Evolutionary conservation across 2,797 vertebrate genomes (phyloP), one percentile per base, ranked within the genome.

Genomic region (Manis pentadactyla): DNA sequence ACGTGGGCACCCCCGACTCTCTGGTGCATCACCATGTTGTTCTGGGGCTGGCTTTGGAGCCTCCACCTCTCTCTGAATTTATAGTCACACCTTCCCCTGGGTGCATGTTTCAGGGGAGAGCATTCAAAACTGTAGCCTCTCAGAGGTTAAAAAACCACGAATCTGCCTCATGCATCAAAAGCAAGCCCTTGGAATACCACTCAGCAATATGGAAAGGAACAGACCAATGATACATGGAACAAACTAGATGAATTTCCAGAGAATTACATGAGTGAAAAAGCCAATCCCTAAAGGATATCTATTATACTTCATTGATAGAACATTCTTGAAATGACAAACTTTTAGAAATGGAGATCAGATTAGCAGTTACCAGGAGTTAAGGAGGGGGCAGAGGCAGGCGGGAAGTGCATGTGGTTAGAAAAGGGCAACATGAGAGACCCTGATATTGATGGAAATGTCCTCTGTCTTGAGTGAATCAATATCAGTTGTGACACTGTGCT

Each of bases 21-120:
- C 29, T 23, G 13, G 0, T 5, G 5, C 19, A 27, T 55, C 51
- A 14, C 34, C 2, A 1, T 3, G 31, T 2, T 18, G 19, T 27
- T 23, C 77, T 13, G 34, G 27, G 15, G 57, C 78, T 39, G 14
- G 59, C 61, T 75, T 63, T 0, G 4, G 34, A 34, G 27, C 21
- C 37, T 69, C 53, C 14, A 5, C 3, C 25, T 73, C 81, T 51
- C 39, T 21, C 71, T 68, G 63, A 78, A 92, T 63, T 42, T 12
- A 53, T 0, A 59, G 39, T 5, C 69, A 49, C 7, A 11, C 42
- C 23, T 93, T 46, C 19, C 53, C 31, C 34, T 17, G 19, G 0
- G 18, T 21, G 42, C 2, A 4, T 23, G 42, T 31, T 79, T 63
- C 46, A 29, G 25, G 15, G 64, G 23, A 55, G 1, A 64, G 19